Evolutionary conservation across 2,888 invertebrate species (phyloP).

Genomic region (Orgyia antiqua): DNA sequence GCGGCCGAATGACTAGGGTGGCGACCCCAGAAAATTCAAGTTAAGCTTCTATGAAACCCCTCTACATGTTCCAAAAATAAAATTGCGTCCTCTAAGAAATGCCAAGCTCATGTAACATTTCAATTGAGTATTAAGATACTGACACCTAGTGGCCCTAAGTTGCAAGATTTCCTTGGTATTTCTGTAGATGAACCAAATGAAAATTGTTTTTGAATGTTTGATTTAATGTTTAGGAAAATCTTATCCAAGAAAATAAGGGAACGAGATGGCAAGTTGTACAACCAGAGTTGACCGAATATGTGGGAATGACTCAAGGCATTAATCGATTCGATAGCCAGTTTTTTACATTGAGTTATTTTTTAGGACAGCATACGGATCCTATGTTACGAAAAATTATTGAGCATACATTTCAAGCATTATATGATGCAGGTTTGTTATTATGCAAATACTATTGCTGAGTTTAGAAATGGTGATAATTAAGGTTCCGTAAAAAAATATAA

Average conservation of each 20-base stretch:
- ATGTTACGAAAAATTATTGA: constrained; percentile 37
- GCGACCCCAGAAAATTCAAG: constrained; percentile 1
- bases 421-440: constrained; percentile 32
- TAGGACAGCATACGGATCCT: constrained; percentile 27
- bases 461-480: background rate
- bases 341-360: constrained; percentile 55
- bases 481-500: too few species aligned
- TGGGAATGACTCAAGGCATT: background rate
- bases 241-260: background rate
- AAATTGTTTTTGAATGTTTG: too few species aligned
- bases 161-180: too few species aligned
- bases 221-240: background rate
- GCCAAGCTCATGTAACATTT: too few species aligned
- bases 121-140: too few species aligned
- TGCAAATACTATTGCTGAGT: background rate
- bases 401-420: constrained; percentile 37
- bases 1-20: background rate
- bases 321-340: background rate
- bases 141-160: too few species aligned
- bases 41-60: background rate
- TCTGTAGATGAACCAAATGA: too few species aligned
- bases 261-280: background rate
- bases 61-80: too few species aligned
- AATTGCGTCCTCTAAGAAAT: too few species aligned
- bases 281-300: background rate